These are phyloP conservation scores for Apamea monoglypha DNA, from an alignment of 2,888 invertebrate species.

Conservation along the genomic window DNA sequence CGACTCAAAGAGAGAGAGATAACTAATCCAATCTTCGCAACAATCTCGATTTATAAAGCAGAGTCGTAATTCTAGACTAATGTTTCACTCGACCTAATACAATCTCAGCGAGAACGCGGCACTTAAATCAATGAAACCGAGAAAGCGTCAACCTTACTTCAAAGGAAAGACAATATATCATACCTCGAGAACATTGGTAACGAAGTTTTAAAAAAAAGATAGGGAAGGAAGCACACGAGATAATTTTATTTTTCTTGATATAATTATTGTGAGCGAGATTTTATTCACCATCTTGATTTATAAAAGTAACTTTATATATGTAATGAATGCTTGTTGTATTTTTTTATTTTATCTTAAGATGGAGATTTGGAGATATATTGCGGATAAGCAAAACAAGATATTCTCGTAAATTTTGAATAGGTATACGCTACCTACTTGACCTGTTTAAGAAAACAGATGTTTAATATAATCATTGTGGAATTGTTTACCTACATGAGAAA, in stretches of 20 bases:
- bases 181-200: constrained; percentile 53
- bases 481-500: constrained; percentile 6
- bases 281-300: constrained; percentile 64
- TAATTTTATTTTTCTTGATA: constrained; percentile 65
- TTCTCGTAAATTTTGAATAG: constrained; percentile 34
- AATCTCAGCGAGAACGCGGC: constrained; percentile 31
- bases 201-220: constrained; percentile 58
- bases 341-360: constrained; percentile 25
- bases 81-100: constrained; percentile 37
- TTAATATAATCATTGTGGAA: constrained; percentile 12
- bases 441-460: constrained; percentile 37
- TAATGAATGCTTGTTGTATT: constrained; percentile 53
- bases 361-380: constrained; percentile 32
- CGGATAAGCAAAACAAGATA: constrained; percentile 29
- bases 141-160: constrained; percentile 45
- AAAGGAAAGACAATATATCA: constrained; percentile 56
- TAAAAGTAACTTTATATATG: constrained; percentile 44
- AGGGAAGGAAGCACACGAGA: constrained; percentile 44
- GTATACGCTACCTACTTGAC: constrained; percentile 43
- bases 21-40: constrained; percentile 40
- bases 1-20: constrained; percentile 13
- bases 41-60: constrained; percentile 43
- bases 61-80: constrained; percentile 39
- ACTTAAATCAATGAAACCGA: constrained; percentile 55
- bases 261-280: constrained; percentile 66